A percentile compares a stretch with the other conserved stretches of the same genome.
Conservation (phyloP, 2,113 vertebrate species). For the Baryphthengus martii region DNA sequence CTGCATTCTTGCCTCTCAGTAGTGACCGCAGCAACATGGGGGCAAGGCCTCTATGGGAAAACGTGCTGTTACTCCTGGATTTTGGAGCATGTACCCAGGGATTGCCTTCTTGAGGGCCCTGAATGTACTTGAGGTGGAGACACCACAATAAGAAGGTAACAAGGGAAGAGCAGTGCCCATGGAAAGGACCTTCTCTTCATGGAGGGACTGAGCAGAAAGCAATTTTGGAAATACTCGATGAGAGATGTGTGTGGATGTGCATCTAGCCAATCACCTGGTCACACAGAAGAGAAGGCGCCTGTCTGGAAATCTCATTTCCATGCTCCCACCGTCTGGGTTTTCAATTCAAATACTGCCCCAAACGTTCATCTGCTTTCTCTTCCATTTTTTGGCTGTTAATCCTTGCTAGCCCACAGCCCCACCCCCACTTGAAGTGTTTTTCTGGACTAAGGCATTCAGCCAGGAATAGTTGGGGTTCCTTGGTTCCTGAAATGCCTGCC, state of each 20-base stretch:
- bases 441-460: not conserved
- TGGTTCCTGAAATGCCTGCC: not conserved
- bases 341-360: slow-evolving; percentile 1
- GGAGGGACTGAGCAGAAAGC: not conserved
- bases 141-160: not conserved
- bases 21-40: not conserved
- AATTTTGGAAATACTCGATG: not conserved
- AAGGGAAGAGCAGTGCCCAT: not conserved
- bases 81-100: not conserved
- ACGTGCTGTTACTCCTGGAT: not conserved
- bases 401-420: not conserved
- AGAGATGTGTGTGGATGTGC: not conserved
- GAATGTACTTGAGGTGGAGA: not conserved
- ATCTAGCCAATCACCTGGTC: not conserved
- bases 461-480: not conserved
- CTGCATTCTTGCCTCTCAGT: not conserved
- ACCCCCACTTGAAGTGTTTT: not conserved
- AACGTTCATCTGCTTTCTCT: slow-evolving; percentile 24
- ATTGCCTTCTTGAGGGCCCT: not conserved
- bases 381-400: not conserved
- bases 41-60: accelerated
- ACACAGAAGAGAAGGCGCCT: not conserved
- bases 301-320: slow-evolving; percentile 46
- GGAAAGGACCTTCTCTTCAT: not conserved
- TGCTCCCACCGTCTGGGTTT: slow-evolving; percentile 11